A percentile compares a stretch with the other conserved stretches of the same genome.
Conservation (phyloP, 2,113 vertebrate species). For the Sula dactylatra region DNA sequence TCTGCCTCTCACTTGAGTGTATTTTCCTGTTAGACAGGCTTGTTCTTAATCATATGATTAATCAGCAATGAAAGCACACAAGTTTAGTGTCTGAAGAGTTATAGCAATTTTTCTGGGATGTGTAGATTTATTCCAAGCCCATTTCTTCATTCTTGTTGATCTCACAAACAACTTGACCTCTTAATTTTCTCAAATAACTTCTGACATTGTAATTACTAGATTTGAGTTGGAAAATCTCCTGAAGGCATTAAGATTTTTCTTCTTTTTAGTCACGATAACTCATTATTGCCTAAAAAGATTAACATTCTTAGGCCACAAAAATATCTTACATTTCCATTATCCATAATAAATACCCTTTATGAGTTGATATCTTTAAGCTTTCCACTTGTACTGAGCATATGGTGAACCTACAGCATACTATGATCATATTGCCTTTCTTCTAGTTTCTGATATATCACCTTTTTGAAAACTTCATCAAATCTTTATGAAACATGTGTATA, state of each 20-base stretch:
- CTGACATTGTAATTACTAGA: background rate
- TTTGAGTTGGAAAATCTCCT: background rate
- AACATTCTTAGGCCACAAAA: background rate
- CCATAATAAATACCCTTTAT: background rate
- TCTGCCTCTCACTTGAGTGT: background rate
- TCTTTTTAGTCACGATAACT: background rate
- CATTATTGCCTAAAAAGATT: background rate
- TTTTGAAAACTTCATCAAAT: background rate
- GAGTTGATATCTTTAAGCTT: background rate
- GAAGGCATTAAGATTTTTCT: background rate
- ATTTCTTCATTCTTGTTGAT: background rate
- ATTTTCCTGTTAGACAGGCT: background rate
- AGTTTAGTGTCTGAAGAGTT: background rate
- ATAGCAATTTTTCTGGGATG: background rate
- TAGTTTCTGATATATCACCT: background rate
- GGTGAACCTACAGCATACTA: background rate
- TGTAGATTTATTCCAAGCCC: background rate
- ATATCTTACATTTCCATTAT: background rate
- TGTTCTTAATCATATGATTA: background rate
- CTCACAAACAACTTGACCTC: background rate
- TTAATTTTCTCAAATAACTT: background rate
- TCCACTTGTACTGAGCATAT: background rate
- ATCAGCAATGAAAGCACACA: background rate
- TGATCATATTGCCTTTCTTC: background rate
- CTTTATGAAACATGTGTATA: background rate